Evolutionary conservation across 2,888 invertebrate genomes (phyloP).

Genomic region (Lycia hirtaria): DNA sequence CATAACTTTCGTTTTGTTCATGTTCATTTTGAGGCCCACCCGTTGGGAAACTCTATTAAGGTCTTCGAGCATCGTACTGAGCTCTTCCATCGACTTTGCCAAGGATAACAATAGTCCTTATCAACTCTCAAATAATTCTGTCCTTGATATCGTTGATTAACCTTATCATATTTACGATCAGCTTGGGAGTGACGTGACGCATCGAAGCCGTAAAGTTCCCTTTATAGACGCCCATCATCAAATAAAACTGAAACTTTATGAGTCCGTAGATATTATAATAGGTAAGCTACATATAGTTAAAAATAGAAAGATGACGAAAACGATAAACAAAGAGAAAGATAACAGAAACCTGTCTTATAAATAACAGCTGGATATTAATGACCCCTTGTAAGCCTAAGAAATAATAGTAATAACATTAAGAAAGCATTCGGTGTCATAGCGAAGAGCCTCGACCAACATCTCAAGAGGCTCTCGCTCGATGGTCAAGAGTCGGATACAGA

Average conservation of each 20-base stretch:
- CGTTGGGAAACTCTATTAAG: no score
- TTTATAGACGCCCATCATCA: not conserved
- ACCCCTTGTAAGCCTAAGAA: no score
- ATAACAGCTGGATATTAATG: no score
- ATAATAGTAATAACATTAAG: no score
- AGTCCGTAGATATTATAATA: not conserved
- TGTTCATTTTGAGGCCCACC: no score
- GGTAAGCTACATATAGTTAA: no score
- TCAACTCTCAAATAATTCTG: constrained; percentile 19
- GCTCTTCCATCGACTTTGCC: constrained; percentile 2
- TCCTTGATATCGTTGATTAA: constrained; percentile 22
- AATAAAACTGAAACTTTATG: not conserved
- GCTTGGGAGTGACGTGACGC: constrained; percentile 26
- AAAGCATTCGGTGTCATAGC: no score
- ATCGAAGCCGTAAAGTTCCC: constrained; percentile 11
- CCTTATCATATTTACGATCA: constrained; percentile 25
- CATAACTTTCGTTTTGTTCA: no score
- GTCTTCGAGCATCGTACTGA: no score
- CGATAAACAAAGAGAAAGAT: not conserved
- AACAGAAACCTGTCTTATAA: not conserved
- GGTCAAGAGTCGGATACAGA: no score
- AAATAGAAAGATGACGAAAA: not conserved
- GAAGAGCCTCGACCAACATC: no score
- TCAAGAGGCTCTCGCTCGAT: no score
- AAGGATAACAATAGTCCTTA: constrained; percentile 12